These are phyloP conservation scores for Pseudolycoriella hygida DNA, from an alignment of 2,888 invertebrate genomes.

Conservation along the genomic window DNA sequence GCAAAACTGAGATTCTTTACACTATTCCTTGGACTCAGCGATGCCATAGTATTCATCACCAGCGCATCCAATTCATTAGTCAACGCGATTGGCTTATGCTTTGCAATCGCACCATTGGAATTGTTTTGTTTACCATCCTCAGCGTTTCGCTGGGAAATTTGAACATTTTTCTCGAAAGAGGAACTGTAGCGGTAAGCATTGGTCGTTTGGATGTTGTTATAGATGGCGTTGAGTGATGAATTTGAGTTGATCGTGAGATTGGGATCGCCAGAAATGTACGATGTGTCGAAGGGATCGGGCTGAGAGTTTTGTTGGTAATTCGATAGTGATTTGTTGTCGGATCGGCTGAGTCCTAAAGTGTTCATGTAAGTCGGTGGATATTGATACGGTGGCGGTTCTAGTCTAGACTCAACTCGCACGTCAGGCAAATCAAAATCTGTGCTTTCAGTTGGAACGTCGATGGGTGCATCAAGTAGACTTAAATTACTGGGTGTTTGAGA, in stretches of 20 bases:
- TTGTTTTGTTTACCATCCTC: not conserved
- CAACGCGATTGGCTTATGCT: not conserved
- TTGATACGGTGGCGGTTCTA: slow-evolving; percentile 33
- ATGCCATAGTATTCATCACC: not conserved
- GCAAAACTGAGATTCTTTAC: not conserved
- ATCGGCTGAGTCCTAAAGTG: slow-evolving; percentile 24
- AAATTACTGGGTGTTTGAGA: slow-evolving; percentile 2
- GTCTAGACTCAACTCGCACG: slow-evolving; percentile 11
- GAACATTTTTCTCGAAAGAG: too few relatives aligned
- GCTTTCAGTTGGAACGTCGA: slow-evolving; percentile 40
- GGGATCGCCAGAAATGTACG: slow-evolving; percentile 21
- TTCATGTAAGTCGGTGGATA: slow-evolving; percentile 38
- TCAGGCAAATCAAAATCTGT: slow-evolving; percentile 11
- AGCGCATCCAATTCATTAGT: not conserved
- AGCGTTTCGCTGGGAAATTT: slow-evolving; percentile 2
- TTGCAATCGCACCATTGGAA: not conserved
- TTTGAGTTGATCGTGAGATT: not conserved
- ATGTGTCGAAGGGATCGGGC: slow-evolving; percentile 54
- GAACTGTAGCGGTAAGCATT: too few relatives aligned
- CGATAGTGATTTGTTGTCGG: slow-evolving; percentile 10
- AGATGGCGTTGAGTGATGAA: too few relatives aligned
- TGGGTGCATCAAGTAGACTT: slow-evolving; percentile 52
- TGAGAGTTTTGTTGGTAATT: slow-evolving; percentile 11
- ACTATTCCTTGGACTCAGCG: slow-evolving; percentile 1
- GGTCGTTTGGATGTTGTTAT: too few relatives aligned